Conservation (phyloP, 2,888 invertebrate species). For the Rambutsinella grinnellia region DNA sequence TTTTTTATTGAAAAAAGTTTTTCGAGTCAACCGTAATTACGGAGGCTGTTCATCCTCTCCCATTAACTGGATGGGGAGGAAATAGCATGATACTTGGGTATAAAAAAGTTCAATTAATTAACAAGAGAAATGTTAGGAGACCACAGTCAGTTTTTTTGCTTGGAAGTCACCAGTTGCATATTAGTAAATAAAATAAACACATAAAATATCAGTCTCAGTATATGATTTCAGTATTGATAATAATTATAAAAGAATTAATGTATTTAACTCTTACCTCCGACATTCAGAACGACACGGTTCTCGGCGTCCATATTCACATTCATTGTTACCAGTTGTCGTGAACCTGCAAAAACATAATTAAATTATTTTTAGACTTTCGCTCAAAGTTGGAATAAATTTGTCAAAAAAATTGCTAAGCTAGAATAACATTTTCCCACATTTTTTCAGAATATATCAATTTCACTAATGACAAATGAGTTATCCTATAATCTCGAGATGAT, state of each 20-base stretch:
- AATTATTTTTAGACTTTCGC: slow-evolving; percentile 10
- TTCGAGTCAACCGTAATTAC: too few species aligned
- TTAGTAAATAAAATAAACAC: neutral
- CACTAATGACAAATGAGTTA: too few species aligned
- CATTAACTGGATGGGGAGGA: too few species aligned
- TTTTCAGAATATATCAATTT: too few species aligned
- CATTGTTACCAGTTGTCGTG: slow-evolving; percentile 73
- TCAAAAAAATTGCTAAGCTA: too few species aligned
- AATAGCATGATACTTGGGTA: neutral
- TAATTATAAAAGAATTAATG: neutral
- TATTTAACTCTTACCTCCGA: slow-evolving; percentile 88
- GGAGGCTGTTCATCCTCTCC: too few species aligned
- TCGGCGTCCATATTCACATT: slow-evolving; percentile 97
- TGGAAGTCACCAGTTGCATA: too few species aligned
- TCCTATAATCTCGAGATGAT: too few species aligned
- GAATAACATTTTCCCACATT: too few species aligned
- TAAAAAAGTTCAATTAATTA: slow-evolving; percentile 77
- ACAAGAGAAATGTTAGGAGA: slow-evolving; percentile 78
- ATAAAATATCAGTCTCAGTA: too few species aligned
- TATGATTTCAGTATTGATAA: neutral
- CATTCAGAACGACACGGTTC: slow-evolving; percentile 98
- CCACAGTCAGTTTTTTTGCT: neutral
- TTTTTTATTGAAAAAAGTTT: too few species aligned
- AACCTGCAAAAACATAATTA: slow-evolving; percentile 33
- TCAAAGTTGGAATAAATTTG: neutral